These are phyloP conservation scores for Limonius californicus DNA, from an alignment of 1,140 invertebrate genomes.

Conservation along the genomic window DNA sequence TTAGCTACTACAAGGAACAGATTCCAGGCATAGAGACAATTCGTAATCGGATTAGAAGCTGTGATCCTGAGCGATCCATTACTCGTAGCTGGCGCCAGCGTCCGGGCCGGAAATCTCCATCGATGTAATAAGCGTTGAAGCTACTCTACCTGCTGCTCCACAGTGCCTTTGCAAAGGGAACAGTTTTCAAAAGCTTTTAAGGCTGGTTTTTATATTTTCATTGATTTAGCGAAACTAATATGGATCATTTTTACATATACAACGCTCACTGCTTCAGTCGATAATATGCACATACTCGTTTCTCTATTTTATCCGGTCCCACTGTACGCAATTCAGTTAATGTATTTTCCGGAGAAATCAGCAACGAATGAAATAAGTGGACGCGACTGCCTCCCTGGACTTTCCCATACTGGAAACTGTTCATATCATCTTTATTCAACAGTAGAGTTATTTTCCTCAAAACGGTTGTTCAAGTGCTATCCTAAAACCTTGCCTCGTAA, in stretches of 20 bases:
- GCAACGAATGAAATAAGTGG: too few relatives aligned
- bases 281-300: neutral
- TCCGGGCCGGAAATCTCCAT: conserved; percentile 39
- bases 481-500: too few relatives aligned
- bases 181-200: conserved; percentile 13
- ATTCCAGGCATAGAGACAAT: conserved; percentile 31
- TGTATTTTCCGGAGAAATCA: too few relatives aligned
- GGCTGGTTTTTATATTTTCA: neutral
- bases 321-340: too few relatives aligned
- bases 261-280: neutral
- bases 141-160: conserved; percentile 10
- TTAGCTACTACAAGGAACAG: conserved; percentile 34
- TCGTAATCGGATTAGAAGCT: conserved; percentile 38
- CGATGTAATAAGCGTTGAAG: conserved; percentile 30
- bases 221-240: neutral
- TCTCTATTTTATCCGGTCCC: too few relatives aligned
- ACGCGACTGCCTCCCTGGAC: too few relatives aligned
- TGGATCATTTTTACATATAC: neutral
- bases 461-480: too few relatives aligned
- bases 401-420: too few relatives aligned
- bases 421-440: too few relatives aligned
- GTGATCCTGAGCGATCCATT: conserved; percentile 38
- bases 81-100: conserved; percentile 36
- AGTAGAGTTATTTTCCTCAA: too few relatives aligned
- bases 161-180: neutral